Evolutionary conservation across 2,797 vertebrate genomes (phyloP).

Genomic region (Apogon hyalosoma): DNA sequence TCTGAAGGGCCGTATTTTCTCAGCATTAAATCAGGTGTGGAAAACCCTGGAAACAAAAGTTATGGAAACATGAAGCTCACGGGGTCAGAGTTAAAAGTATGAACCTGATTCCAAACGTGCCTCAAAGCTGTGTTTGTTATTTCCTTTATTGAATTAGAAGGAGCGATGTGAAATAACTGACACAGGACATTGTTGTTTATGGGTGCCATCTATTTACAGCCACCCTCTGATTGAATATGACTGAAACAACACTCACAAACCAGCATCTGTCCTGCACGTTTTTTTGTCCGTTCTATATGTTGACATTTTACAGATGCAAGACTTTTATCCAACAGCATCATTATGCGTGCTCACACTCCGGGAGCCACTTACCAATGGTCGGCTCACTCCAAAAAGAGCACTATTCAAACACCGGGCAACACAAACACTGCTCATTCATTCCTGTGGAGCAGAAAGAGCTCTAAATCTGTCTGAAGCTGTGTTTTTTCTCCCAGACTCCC

Average conservation of each 20-base stretch:
- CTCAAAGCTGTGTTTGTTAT: constrained; percentile 9
- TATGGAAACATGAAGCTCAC: not conserved
- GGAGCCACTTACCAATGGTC: constrained; percentile 61
- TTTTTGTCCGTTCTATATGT: constrained; percentile 10
- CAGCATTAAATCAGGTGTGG: constrained; percentile 20
- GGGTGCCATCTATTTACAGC: not conserved
- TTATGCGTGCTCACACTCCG: constrained; percentile 64
- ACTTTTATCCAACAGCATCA: constrained; percentile 47
- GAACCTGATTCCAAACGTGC: not conserved
- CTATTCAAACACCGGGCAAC: constrained; percentile 67
- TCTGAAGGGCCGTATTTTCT: constrained; percentile 15
- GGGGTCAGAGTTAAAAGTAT: constrained; percentile 1
- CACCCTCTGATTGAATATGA: constrained; percentile 1
- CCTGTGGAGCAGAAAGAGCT: constrained; percentile 74
- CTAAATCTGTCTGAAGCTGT: constrained; percentile 78
- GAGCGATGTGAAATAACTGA: not conserved
- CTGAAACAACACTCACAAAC: constrained; percentile 11
- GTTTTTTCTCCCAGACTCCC: constrained; percentile 71
- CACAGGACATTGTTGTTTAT: not conserved
- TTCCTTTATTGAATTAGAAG: constrained; percentile 9
- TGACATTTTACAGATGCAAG: constrained; percentile 34
- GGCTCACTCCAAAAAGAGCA: constrained; percentile 58
- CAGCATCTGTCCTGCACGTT: not conserved
- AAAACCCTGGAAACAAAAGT: constrained; percentile 33
- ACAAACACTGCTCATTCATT: constrained; percentile 74